A percentile compares a stretch with the other conserved stretches of the same genome.
Evolutionary conservation across 1,140 invertebrate species (phyloP).

Genomic region (Marisa cornuarietis): DNA sequence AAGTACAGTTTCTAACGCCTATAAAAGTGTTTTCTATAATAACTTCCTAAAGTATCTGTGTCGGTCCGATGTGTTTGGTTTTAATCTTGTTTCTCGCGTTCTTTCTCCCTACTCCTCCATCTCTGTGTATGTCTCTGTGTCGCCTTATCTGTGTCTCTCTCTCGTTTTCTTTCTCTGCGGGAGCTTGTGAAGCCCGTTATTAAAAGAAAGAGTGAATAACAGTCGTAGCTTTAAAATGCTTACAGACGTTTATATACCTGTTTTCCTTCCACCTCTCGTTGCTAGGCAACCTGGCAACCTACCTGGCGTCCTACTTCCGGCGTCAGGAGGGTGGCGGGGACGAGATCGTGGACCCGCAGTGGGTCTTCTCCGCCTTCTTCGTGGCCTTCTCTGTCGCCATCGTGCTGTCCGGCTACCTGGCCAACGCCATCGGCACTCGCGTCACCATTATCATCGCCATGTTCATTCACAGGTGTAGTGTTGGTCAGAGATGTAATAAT

Average conservation of each 20-base stretch:
- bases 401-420: conserved; percentile 29
- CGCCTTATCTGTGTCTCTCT: neutral
- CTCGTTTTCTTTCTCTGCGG: neutral
- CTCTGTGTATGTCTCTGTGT: neutral
- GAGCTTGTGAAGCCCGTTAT: neutral
- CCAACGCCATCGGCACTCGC: conserved; percentile 21
- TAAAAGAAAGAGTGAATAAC: neutral
- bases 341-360: conserved; percentile 30
- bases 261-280: neutral
- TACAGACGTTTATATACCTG: neutral
- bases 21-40: neutral
- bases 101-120: neutral
- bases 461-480: conserved; percentile 26
- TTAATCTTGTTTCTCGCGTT: neutral
- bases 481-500: too few species aligned
- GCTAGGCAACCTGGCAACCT: conserved; percentile 31
- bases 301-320: conserved; percentile 29
- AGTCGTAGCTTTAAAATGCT: neutral
- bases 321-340: neutral
- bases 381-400: conserved; percentile 33
- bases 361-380: conserved; percentile 38
- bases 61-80: neutral
- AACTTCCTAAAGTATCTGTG: too few species aligned
- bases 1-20: neutral
- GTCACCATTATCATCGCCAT: conserved; percentile 22